Conservation (phyloP, 2,797 vertebrate species). For the Thalassophryne amazonica region DNA sequence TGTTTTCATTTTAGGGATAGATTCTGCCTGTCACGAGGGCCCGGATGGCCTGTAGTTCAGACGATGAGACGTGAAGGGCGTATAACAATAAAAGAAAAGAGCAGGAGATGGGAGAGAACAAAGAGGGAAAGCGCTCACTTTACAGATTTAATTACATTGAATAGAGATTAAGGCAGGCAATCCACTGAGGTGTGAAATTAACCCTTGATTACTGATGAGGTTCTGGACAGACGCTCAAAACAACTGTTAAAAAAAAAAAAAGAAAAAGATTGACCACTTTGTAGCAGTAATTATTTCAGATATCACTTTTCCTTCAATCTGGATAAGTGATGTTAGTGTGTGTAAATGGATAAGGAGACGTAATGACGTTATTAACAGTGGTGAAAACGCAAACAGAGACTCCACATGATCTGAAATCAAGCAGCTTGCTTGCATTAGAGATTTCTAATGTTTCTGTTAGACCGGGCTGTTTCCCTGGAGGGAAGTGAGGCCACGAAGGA, state of each 20-base stretch:
- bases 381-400: slow-evolving; percentile 65
- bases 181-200: slow-evolving; percentile 99
- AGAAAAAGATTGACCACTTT: slow-evolving; percentile 66
- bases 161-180: slow-evolving; percentile 97
- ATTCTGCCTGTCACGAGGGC: slow-evolving; percentile 92
- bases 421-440: slow-evolving; percentile 73
- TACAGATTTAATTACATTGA: slow-evolving; percentile 99
- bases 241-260: slow-evolving; percentile 53
- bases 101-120: slow-evolving; percentile 83
- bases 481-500: slow-evolving; percentile 30
- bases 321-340: slow-evolving; percentile 45
- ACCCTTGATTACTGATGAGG: slow-evolving; percentile 96
- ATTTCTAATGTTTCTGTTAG: slow-evolving; percentile 71
- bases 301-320: slow-evolving; percentile 44
- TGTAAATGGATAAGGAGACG: slow-evolving; percentile 46
- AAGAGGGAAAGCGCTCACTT: slow-evolving; percentile 94
- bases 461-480: slow-evolving; percentile 55
- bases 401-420: slow-evolving; percentile 72
- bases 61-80: slow-evolving; percentile 96
- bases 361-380: slow-evolving; percentile 70
- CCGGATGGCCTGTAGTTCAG: slow-evolving; percentile 89
- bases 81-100: slow-evolving; percentile 85
- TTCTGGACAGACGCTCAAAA: slow-evolving; percentile 67
- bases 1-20: slow-evolving; percentile 99
- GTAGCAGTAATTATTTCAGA: slow-evolving; percentile 66